These are phyloP conservation scores for Pseudobourletiella spinata DNA, from an alignment of 1,140 invertebrate genomes.

Conservation along the genomic window DNA sequence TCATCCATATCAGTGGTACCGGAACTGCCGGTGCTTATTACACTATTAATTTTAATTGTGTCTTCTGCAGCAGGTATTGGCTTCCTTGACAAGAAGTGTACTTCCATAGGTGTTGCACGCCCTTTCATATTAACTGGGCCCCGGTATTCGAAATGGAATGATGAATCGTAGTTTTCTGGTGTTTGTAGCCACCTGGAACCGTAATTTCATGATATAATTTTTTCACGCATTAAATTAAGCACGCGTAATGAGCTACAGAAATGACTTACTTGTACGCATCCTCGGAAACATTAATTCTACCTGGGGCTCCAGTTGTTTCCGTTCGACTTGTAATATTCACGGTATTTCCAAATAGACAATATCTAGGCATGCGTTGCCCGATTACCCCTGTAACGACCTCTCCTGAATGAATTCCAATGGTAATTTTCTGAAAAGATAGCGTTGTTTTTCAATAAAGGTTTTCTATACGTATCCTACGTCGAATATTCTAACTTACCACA, in stretches of 20 bases:
- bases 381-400: slow-evolving; percentile 95
- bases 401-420: slow-evolving; percentile 91
- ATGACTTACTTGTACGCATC: slow-evolving; percentile 77
- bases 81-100: slow-evolving; percentile 70
- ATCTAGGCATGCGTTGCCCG: slow-evolving; percentile 92
- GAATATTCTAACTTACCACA: slow-evolving; percentile 56
- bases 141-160: slow-evolving; percentile 76
- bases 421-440: slow-evolving; percentile 62
- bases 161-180: slow-evolving; percentile 70
- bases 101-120: slow-evolving; percentile 78
- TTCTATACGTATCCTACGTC: not conserved
- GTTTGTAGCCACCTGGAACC: slow-evolving; percentile 55
- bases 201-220: no score
- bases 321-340: slow-evolving; percentile 91
- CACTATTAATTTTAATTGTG: no score
- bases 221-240: no score
- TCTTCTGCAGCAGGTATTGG: not conserved
- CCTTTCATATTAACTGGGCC: slow-evolving; percentile 86
- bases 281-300: slow-evolving; percentile 88
- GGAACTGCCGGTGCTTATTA: no score
- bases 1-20: no score
- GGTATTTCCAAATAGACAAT: slow-evolving; percentile 93
- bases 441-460: not conserved
- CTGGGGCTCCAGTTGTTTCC: slow-evolving; percentile 84
- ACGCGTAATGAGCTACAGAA: no score